Evolutionary conservation across 2,113 vertebrate species (phyloP).

Genomic region (Anoura caudifer): DNA sequence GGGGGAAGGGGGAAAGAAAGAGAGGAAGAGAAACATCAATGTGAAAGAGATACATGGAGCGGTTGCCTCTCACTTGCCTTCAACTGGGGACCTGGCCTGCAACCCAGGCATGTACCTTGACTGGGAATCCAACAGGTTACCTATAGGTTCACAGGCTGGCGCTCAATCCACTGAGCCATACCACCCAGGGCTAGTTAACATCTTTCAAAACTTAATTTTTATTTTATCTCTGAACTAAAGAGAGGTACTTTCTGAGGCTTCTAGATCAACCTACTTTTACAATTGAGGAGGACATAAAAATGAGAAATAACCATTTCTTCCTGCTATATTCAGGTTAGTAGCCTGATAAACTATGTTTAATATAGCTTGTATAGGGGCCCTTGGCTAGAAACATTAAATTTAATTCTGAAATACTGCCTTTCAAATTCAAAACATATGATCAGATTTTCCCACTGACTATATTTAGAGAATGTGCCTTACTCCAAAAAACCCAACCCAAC

Average conservation of each 20-base stretch:
- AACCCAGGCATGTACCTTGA: no score
- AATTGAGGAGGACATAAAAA: neutral
- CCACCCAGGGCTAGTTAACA: neutral
- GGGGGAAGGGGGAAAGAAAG: no score
- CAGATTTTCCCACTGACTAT: neutral
- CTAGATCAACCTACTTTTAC: neutral
- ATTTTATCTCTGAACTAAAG: constrained; percentile 1
- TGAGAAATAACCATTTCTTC: neutral
- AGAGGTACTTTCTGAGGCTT: neutral
- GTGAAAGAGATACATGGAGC: no score
- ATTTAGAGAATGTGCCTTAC: neutral
- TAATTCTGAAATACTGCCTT: neutral
- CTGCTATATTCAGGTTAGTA: constrained; percentile 23
- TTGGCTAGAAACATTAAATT: constrained; percentile 21
- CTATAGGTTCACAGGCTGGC: no score
- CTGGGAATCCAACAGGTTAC: no score
- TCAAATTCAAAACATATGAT: constrained; percentile 21
- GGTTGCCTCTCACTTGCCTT: no score
- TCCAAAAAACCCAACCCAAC: neutral
- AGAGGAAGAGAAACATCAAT: no score
- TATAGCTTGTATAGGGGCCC: neutral
- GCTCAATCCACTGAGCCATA: no score
- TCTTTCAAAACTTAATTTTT: constrained; percentile 8
- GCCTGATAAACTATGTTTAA: constrained; percentile 8
- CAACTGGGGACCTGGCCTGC: no score